Percentiles rank a stretch among this genome's conserved stretches.
Conservation (phyloP, 2,113 vertebrate genomes). For the Procavia capensis region DNA sequence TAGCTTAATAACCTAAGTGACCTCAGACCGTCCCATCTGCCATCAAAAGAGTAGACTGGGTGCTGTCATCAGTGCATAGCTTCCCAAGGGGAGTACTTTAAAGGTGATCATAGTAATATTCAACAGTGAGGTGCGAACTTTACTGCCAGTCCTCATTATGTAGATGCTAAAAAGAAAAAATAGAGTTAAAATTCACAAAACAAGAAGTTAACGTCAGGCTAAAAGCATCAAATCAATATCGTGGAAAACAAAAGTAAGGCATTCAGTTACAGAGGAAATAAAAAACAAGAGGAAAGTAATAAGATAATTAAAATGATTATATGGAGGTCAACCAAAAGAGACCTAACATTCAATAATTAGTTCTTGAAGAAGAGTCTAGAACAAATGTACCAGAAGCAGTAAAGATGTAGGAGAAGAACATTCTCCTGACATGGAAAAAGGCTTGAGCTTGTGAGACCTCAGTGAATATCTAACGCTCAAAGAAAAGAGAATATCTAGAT, state of each 20-base stretch:
- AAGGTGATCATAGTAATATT: no score
- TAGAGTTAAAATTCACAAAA: not conserved
- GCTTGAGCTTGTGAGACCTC: not conserved
- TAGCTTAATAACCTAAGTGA: no score
- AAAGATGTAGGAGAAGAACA: not conserved
- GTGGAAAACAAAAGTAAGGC: not conserved
- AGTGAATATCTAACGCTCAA: not conserved
- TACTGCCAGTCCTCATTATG: no score
- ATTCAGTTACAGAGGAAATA: not conserved
- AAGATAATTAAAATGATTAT: not conserved
- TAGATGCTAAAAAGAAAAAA: not conserved
- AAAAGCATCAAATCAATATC: not conserved
- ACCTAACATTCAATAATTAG: not conserved
- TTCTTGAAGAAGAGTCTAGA: not conserved
- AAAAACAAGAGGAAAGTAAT: not conserved
- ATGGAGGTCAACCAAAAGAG: not conserved
- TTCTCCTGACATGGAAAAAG: not conserved
- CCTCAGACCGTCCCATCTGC: no score
- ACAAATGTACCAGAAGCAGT: not conserved
- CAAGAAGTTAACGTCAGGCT: not conserved
- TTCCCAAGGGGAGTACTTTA: no score
- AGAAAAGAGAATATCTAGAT: not conserved
- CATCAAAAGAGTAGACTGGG: no score
- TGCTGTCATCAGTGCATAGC: no score
- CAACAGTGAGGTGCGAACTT: no score